These are phyloP conservation scores for Silurus meridionalis DNA, from an alignment of 2,113 vertebrate species.

Conservation along the genomic window DNA sequence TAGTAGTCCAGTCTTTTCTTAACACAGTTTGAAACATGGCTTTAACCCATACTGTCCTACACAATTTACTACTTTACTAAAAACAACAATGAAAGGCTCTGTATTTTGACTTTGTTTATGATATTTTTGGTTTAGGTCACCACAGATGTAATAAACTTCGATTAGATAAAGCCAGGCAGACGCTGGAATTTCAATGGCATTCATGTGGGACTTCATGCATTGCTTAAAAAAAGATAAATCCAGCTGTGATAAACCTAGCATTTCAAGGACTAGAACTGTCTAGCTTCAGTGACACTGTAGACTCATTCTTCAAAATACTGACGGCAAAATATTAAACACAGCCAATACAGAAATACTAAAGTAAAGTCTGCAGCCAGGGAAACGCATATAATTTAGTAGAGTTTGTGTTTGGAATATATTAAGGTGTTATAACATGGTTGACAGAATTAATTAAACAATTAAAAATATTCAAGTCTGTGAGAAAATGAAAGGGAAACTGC, in stretches of 20 bases:
- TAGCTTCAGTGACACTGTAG: neutral
- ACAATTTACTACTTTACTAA: neutral
- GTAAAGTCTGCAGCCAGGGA: neutral
- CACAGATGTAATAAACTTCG: neutral
- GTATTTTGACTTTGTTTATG: neutral
- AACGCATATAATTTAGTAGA: neutral
- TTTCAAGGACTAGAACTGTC: neutral
- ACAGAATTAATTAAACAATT: neutral
- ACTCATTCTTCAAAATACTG: neutral
- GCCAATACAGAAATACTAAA: neutral
- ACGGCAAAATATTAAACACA: conserved; percentile 13
- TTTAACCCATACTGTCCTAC: neutral
- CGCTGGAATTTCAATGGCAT: neutral
- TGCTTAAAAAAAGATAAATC: neutral
- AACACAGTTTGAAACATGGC: neutral
- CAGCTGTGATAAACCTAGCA: neutral
- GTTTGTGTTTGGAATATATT: neutral
- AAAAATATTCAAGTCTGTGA: neutral
- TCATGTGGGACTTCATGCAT: neutral
- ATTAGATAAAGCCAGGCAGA: neutral
- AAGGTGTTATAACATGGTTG: neutral
- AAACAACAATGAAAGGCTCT: neutral
- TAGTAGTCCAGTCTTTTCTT: neutral
- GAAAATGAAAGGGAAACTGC: neutral
- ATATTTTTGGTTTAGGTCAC: neutral